phyloP scores from a whole-genome alignment of 2,113 vertebrate genomes.

The Emydocephalus ijimae region DNA sequence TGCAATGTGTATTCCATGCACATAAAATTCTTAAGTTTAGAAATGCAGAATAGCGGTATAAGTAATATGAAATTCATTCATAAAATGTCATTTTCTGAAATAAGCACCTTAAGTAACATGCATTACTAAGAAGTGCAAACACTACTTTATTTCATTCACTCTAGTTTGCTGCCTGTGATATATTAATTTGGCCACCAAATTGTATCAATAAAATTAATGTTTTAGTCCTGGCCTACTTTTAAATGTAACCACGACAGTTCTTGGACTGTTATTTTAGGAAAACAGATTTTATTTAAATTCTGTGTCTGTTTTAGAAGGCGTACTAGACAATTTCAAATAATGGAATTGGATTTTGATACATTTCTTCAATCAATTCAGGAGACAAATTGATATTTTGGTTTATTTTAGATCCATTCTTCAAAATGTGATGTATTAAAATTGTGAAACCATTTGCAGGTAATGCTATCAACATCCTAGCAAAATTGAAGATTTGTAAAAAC shows the following conservation, averaged over 20 bases:
- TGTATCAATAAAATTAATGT: background rate
- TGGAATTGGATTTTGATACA: background rate
- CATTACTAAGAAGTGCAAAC: background rate
- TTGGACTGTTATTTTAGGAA: constrained; percentile 7
- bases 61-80: background rate
- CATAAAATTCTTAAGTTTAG: constrained; percentile 21
- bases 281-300: constrained; percentile 34
- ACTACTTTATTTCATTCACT: constrained; percentile 12
- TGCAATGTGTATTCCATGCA: constrained; percentile 1
- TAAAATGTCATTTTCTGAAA: background rate
- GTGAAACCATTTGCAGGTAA: background rate
- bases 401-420: background rate
- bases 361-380: background rate
- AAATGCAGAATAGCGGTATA: background rate
- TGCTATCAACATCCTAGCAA: background rate
- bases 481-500: background rate
- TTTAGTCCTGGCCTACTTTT: background rate
- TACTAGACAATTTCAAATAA: constrained; percentile 25
- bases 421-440: background rate
- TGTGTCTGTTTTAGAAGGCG: constrained; percentile 22
- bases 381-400: background rate
- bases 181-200: background rate
- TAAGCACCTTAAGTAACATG: background rate
- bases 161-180: background rate
- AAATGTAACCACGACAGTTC: background rate